Evolutionary conservation across 2,797 vertebrate species (phyloP), one percentile per base, ranked within the genome.

Genomic region (Setipinna tenuifilis): DNA sequence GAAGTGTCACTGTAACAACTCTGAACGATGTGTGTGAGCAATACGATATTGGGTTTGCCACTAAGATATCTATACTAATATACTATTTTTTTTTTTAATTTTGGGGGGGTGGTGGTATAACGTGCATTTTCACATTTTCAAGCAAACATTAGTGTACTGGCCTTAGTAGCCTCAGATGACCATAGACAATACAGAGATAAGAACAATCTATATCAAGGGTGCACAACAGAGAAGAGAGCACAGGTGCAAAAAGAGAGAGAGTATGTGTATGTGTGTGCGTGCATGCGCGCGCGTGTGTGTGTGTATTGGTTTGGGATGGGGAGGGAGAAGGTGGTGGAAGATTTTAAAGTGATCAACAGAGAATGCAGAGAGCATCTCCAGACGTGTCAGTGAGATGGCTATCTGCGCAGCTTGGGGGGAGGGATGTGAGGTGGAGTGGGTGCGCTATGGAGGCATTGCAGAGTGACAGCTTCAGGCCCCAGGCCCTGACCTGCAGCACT

Each of bases 361-460:
- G 58, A 85, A 65, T 58, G 50, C 31, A 82, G 21, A 7, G 54
- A 59, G 23, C 19, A 35, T 81, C 31, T 85, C 21, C 61, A 87
- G 58, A 84, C 82, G 82, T 86, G 81, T 81, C 44, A 25, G 6
- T 25, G 6, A 89, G 88, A 90, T 88, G 25, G 25, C 44, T 75
- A 89, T 91, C 86, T 82, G 19, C 25, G 28, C 23, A n/a, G 35
- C 31, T 35, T 50, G 16, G 21, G 81, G 62, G 80, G 21, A 59
- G 68, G 83, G 59, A 75, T 84, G 82, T 84, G 48, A 28, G 4
- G 28, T 21, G 23, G 82, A 65, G 12, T 14, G 17, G 28, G n/a
- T 23, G 28, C 1, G 4, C 11, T 41, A 25, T 0, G 25, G 71
- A 78, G 35, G 35, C 80, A 83, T 80, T 71, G 12, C 65, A 82